Evolutionary conservation across 2,888 invertebrate genomes (phyloP).

Genomic region (Emmelina monodactyla): DNA sequence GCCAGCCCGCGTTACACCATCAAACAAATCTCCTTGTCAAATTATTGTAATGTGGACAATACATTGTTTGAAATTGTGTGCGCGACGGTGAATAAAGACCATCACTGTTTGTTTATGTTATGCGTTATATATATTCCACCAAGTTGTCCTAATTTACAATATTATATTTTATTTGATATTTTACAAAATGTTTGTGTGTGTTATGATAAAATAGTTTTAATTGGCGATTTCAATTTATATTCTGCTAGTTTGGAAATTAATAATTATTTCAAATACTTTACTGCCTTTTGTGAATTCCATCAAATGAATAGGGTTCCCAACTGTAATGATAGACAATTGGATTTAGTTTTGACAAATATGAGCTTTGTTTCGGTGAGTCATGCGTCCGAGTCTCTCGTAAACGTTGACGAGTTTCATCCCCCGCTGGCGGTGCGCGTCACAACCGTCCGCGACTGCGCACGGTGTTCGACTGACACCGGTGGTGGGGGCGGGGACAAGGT

Average conservation of each 20-base stretch:
- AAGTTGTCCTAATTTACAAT: background rate
- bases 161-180: background rate
- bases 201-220: constrained; percentile 4
- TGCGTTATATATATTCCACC: constrained; percentile 3
- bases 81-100: background rate
- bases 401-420: background rate
- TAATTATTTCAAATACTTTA: constrained; percentile 7
- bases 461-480: background rate
- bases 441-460: background rate
- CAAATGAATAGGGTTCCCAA: constrained; percentile 2
- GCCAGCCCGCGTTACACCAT: background rate
- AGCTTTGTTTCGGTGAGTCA: background rate
- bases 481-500: no score
- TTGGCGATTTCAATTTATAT: constrained; percentile 11
- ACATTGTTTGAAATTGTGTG: background rate
- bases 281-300: constrained; percentile 6
- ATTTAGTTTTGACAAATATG: background rate
- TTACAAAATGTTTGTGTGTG: background rate
- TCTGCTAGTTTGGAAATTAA: constrained; percentile 2
- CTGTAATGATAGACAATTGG: background rate
- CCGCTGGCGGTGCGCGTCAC: background rate
- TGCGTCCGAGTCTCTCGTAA: background rate
- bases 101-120: background rate
- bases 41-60: background rate
- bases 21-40: background rate